Evolutionary conservation across 2,888 invertebrate genomes (phyloP).

Genomic region (Papilio demoleus): DNA sequence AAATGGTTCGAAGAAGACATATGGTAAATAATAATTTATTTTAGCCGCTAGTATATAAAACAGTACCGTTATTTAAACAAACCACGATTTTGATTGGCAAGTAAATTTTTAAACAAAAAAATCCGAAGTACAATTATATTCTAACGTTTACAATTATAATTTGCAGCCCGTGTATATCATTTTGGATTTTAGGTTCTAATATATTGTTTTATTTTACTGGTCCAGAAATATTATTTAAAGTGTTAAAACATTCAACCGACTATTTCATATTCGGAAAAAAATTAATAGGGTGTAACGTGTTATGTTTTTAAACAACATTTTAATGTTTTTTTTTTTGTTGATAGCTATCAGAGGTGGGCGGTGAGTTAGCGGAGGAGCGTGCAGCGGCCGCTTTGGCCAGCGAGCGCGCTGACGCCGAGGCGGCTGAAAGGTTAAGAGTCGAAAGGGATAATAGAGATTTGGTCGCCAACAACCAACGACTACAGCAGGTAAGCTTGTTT

Average conservation of each 20-base stretch:
- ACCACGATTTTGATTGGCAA: too few species aligned
- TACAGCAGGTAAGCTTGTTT: constrained; percentile 83
- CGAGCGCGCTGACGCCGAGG: constrained; percentile 95
- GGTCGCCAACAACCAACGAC: constrained; percentile 88
- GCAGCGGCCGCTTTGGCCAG: constrained; percentile 94
- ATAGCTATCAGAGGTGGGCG: constrained; percentile 95
- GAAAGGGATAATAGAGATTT: constrained; percentile 95
- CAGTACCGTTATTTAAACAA: too few species aligned
- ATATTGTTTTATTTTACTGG: background rate
- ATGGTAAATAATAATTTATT: constrained; percentile 27
- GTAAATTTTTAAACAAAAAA: background rate
- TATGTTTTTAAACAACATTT: constrained; percentile 1
- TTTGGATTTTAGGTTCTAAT: background rate
- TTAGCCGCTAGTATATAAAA: too few species aligned
- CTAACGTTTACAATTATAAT: background rate
- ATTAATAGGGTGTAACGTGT: background rate
- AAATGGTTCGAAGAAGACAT: constrained; percentile 34
- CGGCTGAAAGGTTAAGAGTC: constrained; percentile 91
- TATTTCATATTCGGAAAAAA: background rate
- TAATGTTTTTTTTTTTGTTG: constrained; percentile 48
- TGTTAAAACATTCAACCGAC: background rate
- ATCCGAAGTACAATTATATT: background rate
- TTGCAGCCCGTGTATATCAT: background rate
- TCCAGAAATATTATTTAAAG: background rate
- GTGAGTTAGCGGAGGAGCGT: constrained; percentile 96